Evolutionary conservation across 2,113 vertebrate species (phyloP).

Genomic region (Theristicus caerulescens): DNA sequence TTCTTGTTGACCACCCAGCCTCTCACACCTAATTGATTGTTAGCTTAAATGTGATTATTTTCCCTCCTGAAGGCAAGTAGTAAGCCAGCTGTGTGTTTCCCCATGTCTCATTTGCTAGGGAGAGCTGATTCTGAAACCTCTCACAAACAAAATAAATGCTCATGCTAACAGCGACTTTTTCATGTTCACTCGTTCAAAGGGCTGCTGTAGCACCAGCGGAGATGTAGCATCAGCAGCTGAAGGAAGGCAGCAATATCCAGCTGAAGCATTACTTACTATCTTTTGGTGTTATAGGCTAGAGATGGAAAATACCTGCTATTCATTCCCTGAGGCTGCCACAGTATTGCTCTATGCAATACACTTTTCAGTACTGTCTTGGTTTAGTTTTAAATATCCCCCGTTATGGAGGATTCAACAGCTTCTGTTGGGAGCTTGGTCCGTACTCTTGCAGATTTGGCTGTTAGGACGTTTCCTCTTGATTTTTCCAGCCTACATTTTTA

Average conservation of each 20-base stretch:
- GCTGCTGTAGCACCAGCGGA: neutral
- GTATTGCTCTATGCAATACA: neutral
- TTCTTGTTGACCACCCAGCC: constrained; percentile 1
- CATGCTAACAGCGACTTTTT: neutral
- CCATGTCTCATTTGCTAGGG: neutral
- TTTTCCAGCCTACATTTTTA: neutral
- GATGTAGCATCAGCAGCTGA: neutral
- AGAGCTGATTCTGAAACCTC: neutral
- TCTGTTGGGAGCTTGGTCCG: neutral
- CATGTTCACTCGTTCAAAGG: neutral
- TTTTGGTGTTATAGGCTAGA: neutral
- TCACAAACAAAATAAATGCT: neutral
- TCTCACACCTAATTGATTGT: constrained; percentile 10
- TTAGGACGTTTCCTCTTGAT: neutral
- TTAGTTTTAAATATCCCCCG: neutral
- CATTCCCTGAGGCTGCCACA: neutral
- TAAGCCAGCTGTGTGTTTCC: constrained; percentile 1
- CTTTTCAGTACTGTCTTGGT: neutral
- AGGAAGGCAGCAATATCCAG: neutral
- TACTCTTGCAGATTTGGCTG: neutral
- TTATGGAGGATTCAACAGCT: neutral
- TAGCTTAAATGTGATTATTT: constrained; percentile 27
- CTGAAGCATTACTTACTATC: neutral
- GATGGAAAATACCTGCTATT: neutral
- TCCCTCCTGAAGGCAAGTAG: constrained; percentile 3